Base-by-base conservation (phyloP, 2,888 invertebrate genomes). In the Spilarctia lutea region DNA sequence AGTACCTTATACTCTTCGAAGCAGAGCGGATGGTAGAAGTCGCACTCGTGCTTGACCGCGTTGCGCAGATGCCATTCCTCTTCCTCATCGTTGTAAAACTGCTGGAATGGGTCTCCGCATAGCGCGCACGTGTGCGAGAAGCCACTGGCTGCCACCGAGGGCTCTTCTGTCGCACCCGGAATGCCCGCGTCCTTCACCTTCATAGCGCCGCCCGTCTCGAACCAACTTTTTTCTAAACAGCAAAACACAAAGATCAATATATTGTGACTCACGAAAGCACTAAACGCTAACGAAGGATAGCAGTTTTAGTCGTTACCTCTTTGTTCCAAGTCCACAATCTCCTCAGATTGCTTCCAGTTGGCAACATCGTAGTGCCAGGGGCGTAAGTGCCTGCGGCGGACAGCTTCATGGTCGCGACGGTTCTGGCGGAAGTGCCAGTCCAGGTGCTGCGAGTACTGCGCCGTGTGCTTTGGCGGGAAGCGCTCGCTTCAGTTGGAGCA, bases 401-500 rank as follows among this genome's bases (percentile, higher is more conserved):
- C 97, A 0, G 98, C 98, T 89, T 98, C 98, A 81, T 98, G 97
- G 85, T 98, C 99, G 73, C 98, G 96, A 3, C 99, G 71, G 95
- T 99, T 99, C 93, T 99, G 98, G 0, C 99, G 96, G 96, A 99
- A 99, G 95, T 99, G 99, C 99, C 99, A 99, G 95, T 99, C 99
- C 77, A 99, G 96, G 94, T 99, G 99, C 91, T 98, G 98, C 86
- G 98, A 98, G 94, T 99, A 99, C 79, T 98, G 97, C 83, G 98
- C 98, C 16, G 98, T 98, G 89, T 98, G 98, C 93, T 98, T 98
- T 0, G 98, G 98, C 24, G 98, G 98, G 94, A 99, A 99, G 68
- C 99, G 97, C 77, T 98, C 97, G 52, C 99, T 99, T 94, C 99
- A 99, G 72, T 98, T 98, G 81, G 98, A 98, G 94, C 99, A 99